phyloP scores from a whole-genome alignment of 2,113 vertebrate genomes.

The Pelobates fuscus region DNA sequence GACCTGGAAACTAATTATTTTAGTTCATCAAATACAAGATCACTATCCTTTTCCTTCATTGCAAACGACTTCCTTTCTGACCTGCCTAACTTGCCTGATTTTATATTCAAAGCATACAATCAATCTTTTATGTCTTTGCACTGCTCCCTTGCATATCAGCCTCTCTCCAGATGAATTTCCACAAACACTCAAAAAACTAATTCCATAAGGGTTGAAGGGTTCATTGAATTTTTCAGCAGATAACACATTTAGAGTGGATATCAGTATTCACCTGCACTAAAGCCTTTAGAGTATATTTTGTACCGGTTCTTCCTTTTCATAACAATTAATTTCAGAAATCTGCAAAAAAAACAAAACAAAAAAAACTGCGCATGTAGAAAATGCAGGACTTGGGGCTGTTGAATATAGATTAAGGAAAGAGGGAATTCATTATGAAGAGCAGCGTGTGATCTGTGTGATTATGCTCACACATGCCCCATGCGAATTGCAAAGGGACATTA shows the following conservation, averaged over 20 bases:
- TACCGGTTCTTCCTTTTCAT: conserved; percentile 29
- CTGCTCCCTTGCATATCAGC: conserved; percentile 44
- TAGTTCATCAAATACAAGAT: conserved; percentile 45
- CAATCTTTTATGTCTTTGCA: conserved; percentile 52
- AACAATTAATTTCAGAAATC: conserved; percentile 23
- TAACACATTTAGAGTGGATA: conserved; percentile 52
- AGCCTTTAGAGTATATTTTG: conserved; percentile 25
- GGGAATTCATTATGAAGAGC: conserved; percentile 15
- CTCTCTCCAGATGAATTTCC: conserved; percentile 51
- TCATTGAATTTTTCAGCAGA: conserved; percentile 54
- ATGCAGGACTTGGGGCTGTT: background rate
- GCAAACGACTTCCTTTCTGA: conserved; percentile 53
- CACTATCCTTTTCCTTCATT: conserved; percentile 33
- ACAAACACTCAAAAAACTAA: conserved; percentile 58
- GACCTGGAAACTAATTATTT: conserved; percentile 50
- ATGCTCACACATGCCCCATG: conserved; percentile 1
- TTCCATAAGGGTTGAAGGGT: conserved; percentile 55
- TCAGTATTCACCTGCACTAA: conserved; percentile 50
- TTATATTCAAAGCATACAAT: conserved; percentile 53
- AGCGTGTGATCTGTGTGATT: conserved; percentile 6
- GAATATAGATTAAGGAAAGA: background rate
- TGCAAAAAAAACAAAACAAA: background rate
- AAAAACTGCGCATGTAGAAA: background rate
- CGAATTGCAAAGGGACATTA: conserved; percentile 24
- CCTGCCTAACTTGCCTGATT: conserved; percentile 53